Percentiles rank a stretch among this genome's conserved stretches.
Evolutionary conservation across 2,888 invertebrate genomes (phyloP).

Genomic region (Allacma fusca): DNA sequence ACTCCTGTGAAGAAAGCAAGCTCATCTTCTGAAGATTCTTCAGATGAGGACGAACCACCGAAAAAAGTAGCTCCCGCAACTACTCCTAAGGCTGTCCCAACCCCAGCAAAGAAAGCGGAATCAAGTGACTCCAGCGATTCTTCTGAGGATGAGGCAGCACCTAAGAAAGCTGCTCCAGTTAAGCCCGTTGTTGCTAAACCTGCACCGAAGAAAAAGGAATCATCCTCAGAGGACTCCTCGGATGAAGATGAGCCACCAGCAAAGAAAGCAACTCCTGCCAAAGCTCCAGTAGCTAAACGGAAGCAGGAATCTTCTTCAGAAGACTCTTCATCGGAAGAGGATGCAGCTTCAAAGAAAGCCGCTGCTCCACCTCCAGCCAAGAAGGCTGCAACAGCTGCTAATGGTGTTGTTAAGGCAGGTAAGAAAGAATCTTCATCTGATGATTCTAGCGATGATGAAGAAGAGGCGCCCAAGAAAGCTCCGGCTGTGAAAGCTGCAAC

Average conservation of each 20-base stretch:
- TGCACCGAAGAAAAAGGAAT: constrained; percentile 31
- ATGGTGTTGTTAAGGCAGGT: constrained; percentile 63
- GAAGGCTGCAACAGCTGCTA: constrained; percentile 43
- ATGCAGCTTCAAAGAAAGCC: constrained; percentile 49
- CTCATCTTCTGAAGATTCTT: constrained; percentile 57
- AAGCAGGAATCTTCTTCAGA: constrained; percentile 62
- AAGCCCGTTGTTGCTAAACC: constrained; percentile 40
- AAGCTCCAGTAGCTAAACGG: constrained; percentile 46
- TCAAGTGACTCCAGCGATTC: constrained; percentile 45
- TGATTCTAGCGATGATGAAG: constrained; percentile 48
- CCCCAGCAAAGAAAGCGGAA: constrained; percentile 30
- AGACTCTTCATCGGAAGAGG: constrained; percentile 63
- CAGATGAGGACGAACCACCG: constrained; percentile 57
- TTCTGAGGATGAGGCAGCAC: constrained; percentile 41
- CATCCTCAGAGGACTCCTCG: constrained; percentile 35
- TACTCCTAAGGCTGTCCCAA: constrained; percentile 33
- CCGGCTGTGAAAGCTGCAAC: constrained; percentile 35
- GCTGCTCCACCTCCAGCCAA: constrained; percentile 59
- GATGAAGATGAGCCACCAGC: constrained; percentile 45
- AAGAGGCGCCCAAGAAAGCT: constrained; percentile 45
- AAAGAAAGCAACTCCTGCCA: constrained; percentile 48
- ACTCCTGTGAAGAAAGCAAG: constrained; percentile 49
- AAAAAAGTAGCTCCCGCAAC: constrained; percentile 51
- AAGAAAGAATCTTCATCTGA: constrained; percentile 56
- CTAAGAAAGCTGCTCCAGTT: constrained; percentile 37